phyloP scores from a whole-genome alignment of 2,888 invertebrate genomes.

The Melanchra persicariae region DNA sequence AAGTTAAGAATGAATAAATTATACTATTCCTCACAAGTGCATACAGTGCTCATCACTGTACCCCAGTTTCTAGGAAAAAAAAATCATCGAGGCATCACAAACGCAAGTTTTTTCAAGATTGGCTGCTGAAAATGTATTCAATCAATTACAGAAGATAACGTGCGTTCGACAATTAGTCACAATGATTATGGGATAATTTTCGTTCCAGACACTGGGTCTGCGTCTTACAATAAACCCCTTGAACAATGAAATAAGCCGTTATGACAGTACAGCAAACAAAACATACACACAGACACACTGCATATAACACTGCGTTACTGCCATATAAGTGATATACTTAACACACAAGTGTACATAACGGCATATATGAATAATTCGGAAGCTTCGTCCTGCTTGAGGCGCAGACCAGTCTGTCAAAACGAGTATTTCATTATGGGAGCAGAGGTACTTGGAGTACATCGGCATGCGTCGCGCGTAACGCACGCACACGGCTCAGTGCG shows the following conservation, averaged over 20 bases:
- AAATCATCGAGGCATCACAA: no score
- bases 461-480: constrained; percentile 69
- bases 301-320: not conserved
- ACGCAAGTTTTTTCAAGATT: not conserved
- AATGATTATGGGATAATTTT: not conserved
- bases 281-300: not conserved
- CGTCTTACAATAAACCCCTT: not conserved
- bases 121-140: not conserved
- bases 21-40: not conserved
- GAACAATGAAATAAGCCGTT: constrained; percentile 3
- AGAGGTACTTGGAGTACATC: constrained; percentile 63
- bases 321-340: constrained; percentile 15
- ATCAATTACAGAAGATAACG: not conserved
- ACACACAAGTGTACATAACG: constrained; percentile 11
- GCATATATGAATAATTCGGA: constrained; percentile 27
- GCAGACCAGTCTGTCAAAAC: constrained; percentile 51
- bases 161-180: not conserved
- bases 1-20: constrained; percentile 22
- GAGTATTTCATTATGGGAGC: constrained; percentile 49
- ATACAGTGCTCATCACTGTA: not conserved
- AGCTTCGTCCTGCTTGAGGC: constrained; percentile 16
- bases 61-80: not conserved
- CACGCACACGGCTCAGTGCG: constrained; percentile 68
- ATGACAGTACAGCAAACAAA: not conserved
- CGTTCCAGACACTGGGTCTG: not conserved